These are phyloP conservation scores for Bombus cullumanus DNA, from an alignment of 1,140 invertebrate genomes.

Conservation along the genomic window DNA sequence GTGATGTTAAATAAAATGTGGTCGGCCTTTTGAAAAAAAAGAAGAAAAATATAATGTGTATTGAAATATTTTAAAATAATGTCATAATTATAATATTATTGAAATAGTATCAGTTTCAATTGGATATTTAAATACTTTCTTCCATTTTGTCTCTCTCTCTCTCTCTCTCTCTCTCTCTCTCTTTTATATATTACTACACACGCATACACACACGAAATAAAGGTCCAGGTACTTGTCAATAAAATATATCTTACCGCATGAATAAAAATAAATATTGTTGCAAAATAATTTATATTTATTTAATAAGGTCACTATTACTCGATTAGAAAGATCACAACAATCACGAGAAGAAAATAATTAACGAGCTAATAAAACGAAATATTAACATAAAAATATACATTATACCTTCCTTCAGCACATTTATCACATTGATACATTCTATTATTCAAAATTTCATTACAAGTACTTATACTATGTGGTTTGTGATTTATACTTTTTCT, in stretches of 20 bases:
- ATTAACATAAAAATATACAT: not conserved
- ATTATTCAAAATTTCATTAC: conserved; percentile 27
- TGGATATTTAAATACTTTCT: conserved; percentile 11
- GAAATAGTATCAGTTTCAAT: conserved; percentile 2
- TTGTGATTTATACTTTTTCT: not conserved
- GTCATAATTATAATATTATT: conserved; percentile 3
- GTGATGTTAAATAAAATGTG: not conserved
- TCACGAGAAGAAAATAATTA: not conserved
- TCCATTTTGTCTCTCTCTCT: not conserved
- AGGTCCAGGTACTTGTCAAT: conserved; percentile 51
- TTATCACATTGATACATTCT: conserved; percentile 47
- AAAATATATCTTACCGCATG: not conserved
- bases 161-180: not conserved
- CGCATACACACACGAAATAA: conserved; percentile 38
- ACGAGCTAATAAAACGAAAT: not conserved
- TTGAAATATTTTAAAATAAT: not conserved
- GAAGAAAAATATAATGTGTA: not conserved
- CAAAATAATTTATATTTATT: conserved; percentile 19
- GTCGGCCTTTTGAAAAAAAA: not conserved
- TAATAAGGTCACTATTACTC: not conserved
- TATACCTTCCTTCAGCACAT: not conserved
- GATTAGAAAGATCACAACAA: not conserved
- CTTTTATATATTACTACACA: not conserved
- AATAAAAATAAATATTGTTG: conserved; percentile 8
- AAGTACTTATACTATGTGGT: conserved; percentile 19